Conservation (phyloP, 2,888 invertebrate genomes). For the Amiota communis region DNA sequence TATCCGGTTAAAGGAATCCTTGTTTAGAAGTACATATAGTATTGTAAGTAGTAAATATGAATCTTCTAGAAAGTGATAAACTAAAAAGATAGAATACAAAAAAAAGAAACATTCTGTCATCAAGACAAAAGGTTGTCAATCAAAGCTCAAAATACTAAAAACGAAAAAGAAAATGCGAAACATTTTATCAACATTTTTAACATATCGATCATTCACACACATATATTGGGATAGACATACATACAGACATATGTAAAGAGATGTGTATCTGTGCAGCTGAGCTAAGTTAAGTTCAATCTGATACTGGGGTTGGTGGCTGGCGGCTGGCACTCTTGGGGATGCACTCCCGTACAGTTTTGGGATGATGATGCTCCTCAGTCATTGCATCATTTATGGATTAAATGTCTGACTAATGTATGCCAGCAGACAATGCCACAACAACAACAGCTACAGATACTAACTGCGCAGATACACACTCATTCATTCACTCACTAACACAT, state of each 20-base stretch:
- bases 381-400: constrained; percentile 26
- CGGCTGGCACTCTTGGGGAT: constrained; percentile 27
- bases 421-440: constrained; percentile 4
- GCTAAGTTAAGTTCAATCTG: neutral
- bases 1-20: too few species aligned
- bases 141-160: neutral
- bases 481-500: neutral
- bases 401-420: constrained; percentile 24
- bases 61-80: too few species aligned
- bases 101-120: neutral
- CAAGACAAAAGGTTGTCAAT: constrained; percentile 21
- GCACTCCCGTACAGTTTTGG: neutral
- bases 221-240: too few species aligned
- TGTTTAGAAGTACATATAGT: too few species aligned
- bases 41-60: too few species aligned
- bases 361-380: neutral
- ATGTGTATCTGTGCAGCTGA: constrained; percentile 18
- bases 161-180: constrained; percentile 36
- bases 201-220: constrained; percentile 55
- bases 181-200: constrained; percentile 64
- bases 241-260: too few species aligned
- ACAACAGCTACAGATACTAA: constrained; percentile 1
- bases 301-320: neutral
- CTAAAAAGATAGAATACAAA: too few species aligned
- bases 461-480: constrained; percentile 33